phyloP scores from a whole-genome alignment of 2,113 vertebrate genomes.

The Electrona antarctica region DNA sequence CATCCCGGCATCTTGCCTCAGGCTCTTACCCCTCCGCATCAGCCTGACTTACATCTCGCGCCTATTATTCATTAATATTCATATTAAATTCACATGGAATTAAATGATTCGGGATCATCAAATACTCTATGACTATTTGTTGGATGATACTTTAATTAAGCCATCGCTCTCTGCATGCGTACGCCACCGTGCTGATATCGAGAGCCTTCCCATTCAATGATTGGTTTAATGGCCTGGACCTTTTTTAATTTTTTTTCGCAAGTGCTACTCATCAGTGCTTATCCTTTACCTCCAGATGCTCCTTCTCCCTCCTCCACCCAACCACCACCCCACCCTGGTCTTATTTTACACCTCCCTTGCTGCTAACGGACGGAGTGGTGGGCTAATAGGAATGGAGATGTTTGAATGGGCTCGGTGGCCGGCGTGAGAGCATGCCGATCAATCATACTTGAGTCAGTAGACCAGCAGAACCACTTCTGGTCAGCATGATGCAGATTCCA shows the following conservation, averaged over 20 bases:
- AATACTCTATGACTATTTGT: slow-evolving; percentile 70
- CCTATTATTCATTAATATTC: slow-evolving; percentile 68
- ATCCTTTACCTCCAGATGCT: slow-evolving; percentile 26
- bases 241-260: slow-evolving; percentile 39
- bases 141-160: slow-evolving; percentile 69
- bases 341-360: slow-evolving; percentile 48
- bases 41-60: slow-evolving; percentile 20
- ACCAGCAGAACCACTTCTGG: slow-evolving; percentile 43
- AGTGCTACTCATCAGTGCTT: slow-evolving; percentile 43
- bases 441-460: slow-evolving; percentile 69
- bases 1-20: slow-evolving; percentile 26
- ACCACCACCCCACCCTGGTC: background rate
- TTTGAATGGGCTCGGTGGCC: slow-evolving; percentile 50
- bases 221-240: slow-evolving; percentile 56
- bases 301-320: slow-evolving; percentile 6
- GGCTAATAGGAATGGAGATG: slow-evolving; percentile 38
- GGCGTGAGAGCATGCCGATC: slow-evolving; percentile 47
- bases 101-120: slow-evolving; percentile 71
- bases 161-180: slow-evolving; percentile 56
- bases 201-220: slow-evolving; percentile 38
- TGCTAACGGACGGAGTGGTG: slow-evolving; percentile 29
- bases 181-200: slow-evolving; percentile 31
- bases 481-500: slow-evolving; percentile 39
- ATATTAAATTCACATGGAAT: slow-evolving; percentile 75
- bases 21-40: slow-evolving; percentile 32